Evolutionary conservation across 2,797 vertebrate species (phyloP).

Genomic region (Eupleurogrammus muticus): DNA sequence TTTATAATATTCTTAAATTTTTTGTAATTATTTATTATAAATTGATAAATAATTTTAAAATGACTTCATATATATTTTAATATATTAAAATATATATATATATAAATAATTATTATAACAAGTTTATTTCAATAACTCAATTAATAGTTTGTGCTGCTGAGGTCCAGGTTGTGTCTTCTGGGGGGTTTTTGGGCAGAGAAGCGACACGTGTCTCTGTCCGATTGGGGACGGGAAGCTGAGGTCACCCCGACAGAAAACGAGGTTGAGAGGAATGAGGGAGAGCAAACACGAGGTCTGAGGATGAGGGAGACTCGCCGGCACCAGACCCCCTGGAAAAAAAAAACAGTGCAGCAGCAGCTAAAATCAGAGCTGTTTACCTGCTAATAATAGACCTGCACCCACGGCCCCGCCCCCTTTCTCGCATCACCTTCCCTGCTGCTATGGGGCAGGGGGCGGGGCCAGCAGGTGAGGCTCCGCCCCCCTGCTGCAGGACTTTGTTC

Average conservation of each 20-base stretch:
- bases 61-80: too few species aligned
- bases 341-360: conserved; percentile 40
- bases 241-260: conserved; percentile 26
- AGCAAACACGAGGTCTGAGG: conserved; percentile 59
- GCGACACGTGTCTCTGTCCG: conserved; percentile 10
- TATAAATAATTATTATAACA: too few species aligned
- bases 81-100: too few species aligned
- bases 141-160: too few species aligned
- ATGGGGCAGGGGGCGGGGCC: conserved; percentile 11
- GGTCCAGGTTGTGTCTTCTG: too few species aligned
- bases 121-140: too few species aligned
- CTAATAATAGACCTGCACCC: conserved; percentile 76
- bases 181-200: too few species aligned
- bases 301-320: conserved; percentile 64
- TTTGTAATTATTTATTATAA: too few species aligned
- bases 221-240: conserved; percentile 49
- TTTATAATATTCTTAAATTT: too few species aligned
- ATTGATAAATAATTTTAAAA: too few species aligned
- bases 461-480: conserved; percentile 50
- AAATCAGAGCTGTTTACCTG: conserved; percentile 73
- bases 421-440: conserved; percentile 49
- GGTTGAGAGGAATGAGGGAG: conserved; percentile 31
- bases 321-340: conserved; percentile 49
- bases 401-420: conserved; percentile 32
- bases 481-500: conserved; percentile 64